Percentiles rank a stretch among this genome's conserved stretches.
Evolutionary conservation across 2,113 vertebrate genomes (phyloP).

Genomic region (Etheostoma spectabile): DNA sequence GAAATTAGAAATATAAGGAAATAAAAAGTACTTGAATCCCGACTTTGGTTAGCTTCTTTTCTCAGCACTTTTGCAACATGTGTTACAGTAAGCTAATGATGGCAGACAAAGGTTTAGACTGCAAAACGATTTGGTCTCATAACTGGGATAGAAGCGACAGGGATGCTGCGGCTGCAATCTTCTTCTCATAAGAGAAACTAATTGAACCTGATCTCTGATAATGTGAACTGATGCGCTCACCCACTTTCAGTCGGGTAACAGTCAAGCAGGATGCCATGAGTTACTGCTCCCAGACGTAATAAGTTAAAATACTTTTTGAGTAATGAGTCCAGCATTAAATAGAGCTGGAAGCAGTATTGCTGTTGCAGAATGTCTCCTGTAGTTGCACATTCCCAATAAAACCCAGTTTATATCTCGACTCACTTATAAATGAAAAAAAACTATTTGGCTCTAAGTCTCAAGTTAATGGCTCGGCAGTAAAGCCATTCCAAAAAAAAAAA

Average conservation of each 20-base stretch:
- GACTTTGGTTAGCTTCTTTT: too few relatives aligned
- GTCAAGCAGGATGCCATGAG: conserved; percentile 15
- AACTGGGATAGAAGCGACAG: neutral
- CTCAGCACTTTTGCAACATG: neutral
- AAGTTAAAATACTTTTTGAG: conserved; percentile 48
- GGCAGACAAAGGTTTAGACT: neutral
- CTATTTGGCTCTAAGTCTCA: conserved; percentile 54
- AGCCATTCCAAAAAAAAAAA: conserved; percentile 32
- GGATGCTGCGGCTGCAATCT: neutral
- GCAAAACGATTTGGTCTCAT: neutral
- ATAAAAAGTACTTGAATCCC: too few relatives aligned
- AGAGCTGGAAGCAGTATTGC: conserved; percentile 13
- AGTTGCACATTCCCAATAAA: conserved; percentile 55
- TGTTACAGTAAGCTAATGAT: neutral
- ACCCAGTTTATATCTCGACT: conserved; percentile 44
- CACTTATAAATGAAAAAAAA: conserved; percentile 62
- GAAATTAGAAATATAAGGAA: too few relatives aligned
- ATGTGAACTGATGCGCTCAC: neutral
- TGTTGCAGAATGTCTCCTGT: conserved; percentile 13
- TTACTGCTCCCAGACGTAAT: conserved; percentile 25
- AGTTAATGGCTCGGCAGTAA: conserved; percentile 67
- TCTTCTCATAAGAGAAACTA: neutral
- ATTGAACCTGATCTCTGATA: neutral
- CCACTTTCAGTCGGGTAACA: conserved; percentile 3
- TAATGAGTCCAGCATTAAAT: conserved; percentile 46